Conservation (phyloP, 2,113 vertebrate species). For the Grantiella picta region DNA sequence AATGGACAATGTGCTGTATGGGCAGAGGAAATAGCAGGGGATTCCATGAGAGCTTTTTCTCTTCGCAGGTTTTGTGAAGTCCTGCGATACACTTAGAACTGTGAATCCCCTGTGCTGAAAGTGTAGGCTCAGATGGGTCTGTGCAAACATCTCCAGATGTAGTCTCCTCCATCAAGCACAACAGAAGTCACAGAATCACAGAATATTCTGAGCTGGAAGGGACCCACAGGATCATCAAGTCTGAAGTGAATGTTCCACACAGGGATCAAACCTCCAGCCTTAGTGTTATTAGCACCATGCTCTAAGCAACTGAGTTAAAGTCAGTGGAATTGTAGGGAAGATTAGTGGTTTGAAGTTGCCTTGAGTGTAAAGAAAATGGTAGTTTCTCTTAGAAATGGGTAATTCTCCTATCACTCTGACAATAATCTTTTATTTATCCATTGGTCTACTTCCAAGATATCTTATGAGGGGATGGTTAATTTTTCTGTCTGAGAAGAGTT, state of each 20-base stretch:
- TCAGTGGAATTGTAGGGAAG: neutral
- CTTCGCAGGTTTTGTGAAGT: neutral
- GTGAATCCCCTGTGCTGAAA: neutral
- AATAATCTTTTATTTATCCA: neutral
- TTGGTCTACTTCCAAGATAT: neutral
- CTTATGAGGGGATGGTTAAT: neutral
- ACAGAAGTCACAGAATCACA: neutral
- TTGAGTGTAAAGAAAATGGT: neutral
- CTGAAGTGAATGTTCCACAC: neutral
- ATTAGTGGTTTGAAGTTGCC: neutral
- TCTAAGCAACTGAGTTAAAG: neutral
- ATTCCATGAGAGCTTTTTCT: neutral
- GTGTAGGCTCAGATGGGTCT: neutral
- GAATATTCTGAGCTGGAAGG: neutral
- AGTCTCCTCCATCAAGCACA: neutral
- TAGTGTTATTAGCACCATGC: neutral
- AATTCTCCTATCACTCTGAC: neutral
- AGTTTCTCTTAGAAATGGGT: neutral
- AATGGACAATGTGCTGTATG: rapidly evolving
- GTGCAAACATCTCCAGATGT: neutral
- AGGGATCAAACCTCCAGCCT: neutral
- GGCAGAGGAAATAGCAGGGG: neutral
- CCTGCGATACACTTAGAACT: neutral
- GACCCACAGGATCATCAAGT: neutral
- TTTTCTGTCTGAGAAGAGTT: neutral